A percentile compares a stretch with the other conserved stretches of the same genome.
Evolutionary conservation across 2,888 invertebrate species (phyloP).

Genomic region (Pterostichus niger): DNA sequence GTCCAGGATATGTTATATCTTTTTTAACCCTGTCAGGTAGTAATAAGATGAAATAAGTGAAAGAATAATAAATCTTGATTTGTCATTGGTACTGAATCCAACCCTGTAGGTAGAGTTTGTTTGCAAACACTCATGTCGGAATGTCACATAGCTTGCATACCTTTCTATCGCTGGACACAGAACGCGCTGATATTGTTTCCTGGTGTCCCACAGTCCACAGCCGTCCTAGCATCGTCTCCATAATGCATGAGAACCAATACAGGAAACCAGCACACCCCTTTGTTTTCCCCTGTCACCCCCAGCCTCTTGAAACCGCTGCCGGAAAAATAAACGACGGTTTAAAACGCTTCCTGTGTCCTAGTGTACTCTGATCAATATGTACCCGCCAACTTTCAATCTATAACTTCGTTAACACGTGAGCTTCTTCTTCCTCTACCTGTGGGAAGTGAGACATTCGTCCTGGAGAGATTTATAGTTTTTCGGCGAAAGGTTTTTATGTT

Average conservation of each 20-base stretch:
- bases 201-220: slow-evolving; percentile 69
- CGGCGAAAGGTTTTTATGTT: not conserved
- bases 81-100: not conserved
- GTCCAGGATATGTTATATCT: too few relatives aligned
- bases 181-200: slow-evolving; percentile 69
- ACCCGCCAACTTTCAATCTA: slow-evolving; percentile 43
- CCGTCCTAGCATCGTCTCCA: slow-evolving; percentile 69
- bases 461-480: not conserved
- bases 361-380: slow-evolving; percentile 48
- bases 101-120: too few relatives aligned
- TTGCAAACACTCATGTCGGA: too few relatives aligned
- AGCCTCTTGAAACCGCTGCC: slow-evolving; percentile 55
- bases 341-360: slow-evolving; percentile 69
- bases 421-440: not conserved
- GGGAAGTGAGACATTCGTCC: too few relatives aligned
- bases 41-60: too few relatives aligned
- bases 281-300: slow-evolving; percentile 3
- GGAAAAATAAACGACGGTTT: slow-evolving; percentile 69
- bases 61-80: not conserved
- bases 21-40: too few relatives aligned
- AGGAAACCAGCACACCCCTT: slow-evolving; percentile 17
- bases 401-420: slow-evolving; percentile 48
- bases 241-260: slow-evolving; percentile 71
- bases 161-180: not conserved
- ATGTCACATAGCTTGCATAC: too few relatives aligned